phyloP scores from a whole-genome alignment of 1,140 invertebrate genomes.

The Trichonephila clavata region DNA sequence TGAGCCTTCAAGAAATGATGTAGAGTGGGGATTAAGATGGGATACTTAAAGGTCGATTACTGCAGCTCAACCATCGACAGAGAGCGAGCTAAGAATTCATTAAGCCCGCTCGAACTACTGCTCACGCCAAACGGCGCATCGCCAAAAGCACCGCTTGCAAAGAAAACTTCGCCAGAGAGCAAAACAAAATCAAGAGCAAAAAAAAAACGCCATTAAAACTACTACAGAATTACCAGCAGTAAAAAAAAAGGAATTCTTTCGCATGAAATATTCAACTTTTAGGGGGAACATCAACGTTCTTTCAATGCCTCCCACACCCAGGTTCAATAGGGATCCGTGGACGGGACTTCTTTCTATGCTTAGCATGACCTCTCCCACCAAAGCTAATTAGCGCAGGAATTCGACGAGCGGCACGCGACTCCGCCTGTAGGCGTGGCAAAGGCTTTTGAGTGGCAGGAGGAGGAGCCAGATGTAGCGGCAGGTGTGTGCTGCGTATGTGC shows the following conservation, averaged over 20 bases:
- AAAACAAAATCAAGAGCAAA: conserved; percentile 63
- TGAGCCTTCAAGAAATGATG: conserved; percentile 72
- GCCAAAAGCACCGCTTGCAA: conserved; percentile 61
- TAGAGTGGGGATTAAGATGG: conserved; percentile 68
- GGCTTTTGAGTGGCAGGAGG: conserved; percentile 39
- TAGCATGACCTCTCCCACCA: conserved; percentile 69
- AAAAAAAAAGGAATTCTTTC: conserved; percentile 61
- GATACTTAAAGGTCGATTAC: conserved; percentile 74
- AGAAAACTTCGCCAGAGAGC: conserved; percentile 54
- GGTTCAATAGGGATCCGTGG: conserved; percentile 47
- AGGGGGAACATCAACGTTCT: conserved; percentile 61
- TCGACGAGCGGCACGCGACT: conserved; percentile 12
- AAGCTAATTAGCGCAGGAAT: conserved; percentile 38
- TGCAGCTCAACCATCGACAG: conserved; percentile 50
- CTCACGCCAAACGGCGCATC: conserved; percentile 60
- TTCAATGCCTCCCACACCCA: conserved; percentile 74
- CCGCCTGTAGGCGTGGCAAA: conserved; percentile 46
- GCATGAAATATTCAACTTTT: conserved; percentile 74
- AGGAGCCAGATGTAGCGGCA: conserved; percentile 47
- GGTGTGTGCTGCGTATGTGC: conserved; percentile 41
- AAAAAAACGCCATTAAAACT: conserved; percentile 57
- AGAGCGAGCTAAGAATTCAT: conserved; percentile 63
- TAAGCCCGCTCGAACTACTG: conserved; percentile 60
- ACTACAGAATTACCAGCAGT: conserved; percentile 31
- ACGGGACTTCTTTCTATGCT: conserved; percentile 60